Conservation (phyloP, 2,888 invertebrate genomes). For the Cheilosia scutellata region DNA sequence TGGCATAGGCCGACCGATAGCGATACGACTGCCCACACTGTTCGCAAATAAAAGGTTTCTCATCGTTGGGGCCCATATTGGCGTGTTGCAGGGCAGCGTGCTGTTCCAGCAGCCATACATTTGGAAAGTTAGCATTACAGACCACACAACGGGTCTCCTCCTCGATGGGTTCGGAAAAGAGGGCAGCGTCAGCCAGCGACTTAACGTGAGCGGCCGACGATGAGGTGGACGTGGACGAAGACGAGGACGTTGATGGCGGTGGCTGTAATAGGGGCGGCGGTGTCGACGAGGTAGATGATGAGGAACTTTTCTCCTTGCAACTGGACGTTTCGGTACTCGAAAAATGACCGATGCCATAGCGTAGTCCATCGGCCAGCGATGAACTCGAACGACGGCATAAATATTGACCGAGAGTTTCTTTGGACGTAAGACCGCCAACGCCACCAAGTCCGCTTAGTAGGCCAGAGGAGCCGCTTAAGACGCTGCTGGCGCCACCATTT, state of each 20-base stretch:
- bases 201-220: slow-evolving; percentile 77
- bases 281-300: slow-evolving; percentile 84
- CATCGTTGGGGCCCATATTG: slow-evolving; percentile 87
- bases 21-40: slow-evolving; percentile 96
- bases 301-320: slow-evolving; percentile 84
- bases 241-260: slow-evolving; percentile 81
- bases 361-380: slow-evolving; percentile 79
- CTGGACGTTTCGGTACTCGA: slow-evolving; percentile 82
- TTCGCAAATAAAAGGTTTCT: slow-evolving; percentile 95
- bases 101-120: slow-evolving; percentile 93
- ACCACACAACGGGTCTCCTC: slow-evolving; percentile 89
- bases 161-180: slow-evolving; percentile 83
- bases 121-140: slow-evolving; percentile 94
- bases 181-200: slow-evolving; percentile 79
- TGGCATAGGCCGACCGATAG: slow-evolving; percentile 93
- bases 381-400: slow-evolving; percentile 78
- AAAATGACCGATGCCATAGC: slow-evolving; percentile 77
- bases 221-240: slow-evolving; percentile 84
- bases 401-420: slow-evolving; percentile 80
- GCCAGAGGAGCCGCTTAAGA: slow-evolving; percentile 52
- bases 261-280: slow-evolving; percentile 80
- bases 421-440: slow-evolving; percentile 77
- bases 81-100: slow-evolving; percentile 94
- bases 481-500: slow-evolving; percentile 72
- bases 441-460: slow-evolving; percentile 71